Percentiles rank a stretch among this genome's conserved stretches.
These are phyloP conservation scores for Danio rerio DNA, from an alignment of 2,113 vertebrate species.

Conservation along the genomic window GRCz12tu NC_133181.1:38637001-38637500, in stretches of 20 bases:
- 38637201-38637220: not conserved
- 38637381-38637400: slow-evolving; percentile 28
- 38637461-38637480: slow-evolving; percentile 16
- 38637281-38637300: slow-evolving; percentile 49
- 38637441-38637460: slow-evolving; percentile 30
- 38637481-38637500: slow-evolving; percentile 9
- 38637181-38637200: slow-evolving; percentile 38
- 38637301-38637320: slow-evolving; percentile 28
- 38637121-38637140: slow-evolving; percentile 33
- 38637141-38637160: slow-evolving; percentile 27
- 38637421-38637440: slow-evolving; percentile 21
- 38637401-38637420: slow-evolving; percentile 37
- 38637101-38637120: slow-evolving; percentile 1
- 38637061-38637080: slow-evolving; percentile 6
- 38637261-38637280: slow-evolving; percentile 45
- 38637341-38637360: slow-evolving; percentile 45
- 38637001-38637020: slow-evolving; percentile 37
- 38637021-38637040: slow-evolving; percentile 44
- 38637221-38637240: slow-evolving; percentile 20
- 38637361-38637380: slow-evolving; percentile 46
- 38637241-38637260: slow-evolving; percentile 34
- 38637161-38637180: slow-evolving; percentile 40
- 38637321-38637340: slow-evolving; percentile 49
- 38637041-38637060: slow-evolving; percentile 12
- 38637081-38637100: slow-evolving; percentile 17